Conservation (phyloP, 2,888 invertebrate genomes). For the Drosophila anceps region DNA sequence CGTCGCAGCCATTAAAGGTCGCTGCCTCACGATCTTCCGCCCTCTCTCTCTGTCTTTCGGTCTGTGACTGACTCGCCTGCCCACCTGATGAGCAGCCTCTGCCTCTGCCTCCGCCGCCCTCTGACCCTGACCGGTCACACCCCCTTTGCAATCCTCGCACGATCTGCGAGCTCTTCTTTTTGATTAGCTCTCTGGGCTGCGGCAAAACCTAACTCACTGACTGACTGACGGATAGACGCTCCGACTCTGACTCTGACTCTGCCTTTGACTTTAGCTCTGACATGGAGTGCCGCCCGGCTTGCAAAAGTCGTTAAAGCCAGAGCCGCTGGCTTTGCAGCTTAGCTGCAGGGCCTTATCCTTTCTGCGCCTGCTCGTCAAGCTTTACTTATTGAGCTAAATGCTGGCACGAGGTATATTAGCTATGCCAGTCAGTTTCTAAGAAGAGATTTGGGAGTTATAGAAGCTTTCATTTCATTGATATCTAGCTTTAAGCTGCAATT, state of each 20-base stretch:
- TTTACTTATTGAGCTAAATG: slow-evolving; percentile 39
- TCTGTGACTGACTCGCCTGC: slow-evolving; percentile 35
- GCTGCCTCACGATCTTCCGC: slow-evolving; percentile 69
- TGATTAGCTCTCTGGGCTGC: slow-evolving; percentile 58
- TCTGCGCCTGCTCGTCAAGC: slow-evolving; percentile 66
- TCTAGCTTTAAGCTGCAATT: too few relatives aligned
- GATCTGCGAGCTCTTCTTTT: slow-evolving; percentile 51
- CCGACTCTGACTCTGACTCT: neutral
- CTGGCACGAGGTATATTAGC: neutral
- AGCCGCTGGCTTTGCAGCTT: slow-evolving; percentile 20
- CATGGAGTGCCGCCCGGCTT: slow-evolving; percentile 38
- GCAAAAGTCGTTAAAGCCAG: slow-evolving; percentile 79
- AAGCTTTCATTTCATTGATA: too few relatives aligned
- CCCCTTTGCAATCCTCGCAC: slow-evolving; percentile 77
- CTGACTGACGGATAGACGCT: slow-evolving; percentile 14
- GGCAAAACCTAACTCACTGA: neutral
- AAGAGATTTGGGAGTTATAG: too few relatives aligned
- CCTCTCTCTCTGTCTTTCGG: neutral
- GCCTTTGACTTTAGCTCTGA: slow-evolving; percentile 11
- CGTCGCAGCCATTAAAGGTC: slow-evolving; percentile 82
- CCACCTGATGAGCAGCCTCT: neutral
- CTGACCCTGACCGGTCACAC: slow-evolving; percentile 60
- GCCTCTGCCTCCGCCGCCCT: neutral
- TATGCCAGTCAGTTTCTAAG: neutral
- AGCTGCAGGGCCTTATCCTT: slow-evolving; percentile 60